Percentiles rank a stretch among this genome's conserved stretches.
Conservation (phyloP, 2,888 invertebrate genomes). For the Galerucella calmariensis region DNA sequence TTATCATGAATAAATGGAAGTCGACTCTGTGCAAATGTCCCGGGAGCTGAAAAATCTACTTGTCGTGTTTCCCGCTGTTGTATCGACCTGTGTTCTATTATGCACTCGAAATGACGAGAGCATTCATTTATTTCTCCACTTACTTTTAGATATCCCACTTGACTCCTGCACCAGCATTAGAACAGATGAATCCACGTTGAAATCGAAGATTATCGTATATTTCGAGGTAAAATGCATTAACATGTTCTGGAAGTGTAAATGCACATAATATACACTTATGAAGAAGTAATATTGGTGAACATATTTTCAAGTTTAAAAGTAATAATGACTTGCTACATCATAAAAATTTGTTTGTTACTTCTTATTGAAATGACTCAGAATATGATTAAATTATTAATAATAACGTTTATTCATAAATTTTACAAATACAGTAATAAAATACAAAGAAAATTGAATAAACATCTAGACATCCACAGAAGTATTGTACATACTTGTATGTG, state of each 20-base stretch:
- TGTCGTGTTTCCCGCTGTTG: conserved; percentile 34
- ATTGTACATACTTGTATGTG: no score
- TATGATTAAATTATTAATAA: no score
- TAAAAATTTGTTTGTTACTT: no score
- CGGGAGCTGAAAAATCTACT: conserved; percentile 19
- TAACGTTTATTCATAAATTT: no score
- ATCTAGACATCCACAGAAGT: no score
- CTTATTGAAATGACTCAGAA: no score
- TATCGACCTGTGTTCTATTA: conserved; percentile 49
- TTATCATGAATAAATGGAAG: neutral
- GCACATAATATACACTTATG: neutral
- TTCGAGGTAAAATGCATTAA: neutral
- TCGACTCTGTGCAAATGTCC: conserved; percentile 15
- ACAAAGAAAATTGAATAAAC: no score
- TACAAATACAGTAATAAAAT: no score
- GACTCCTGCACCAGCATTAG: conserved; percentile 31
- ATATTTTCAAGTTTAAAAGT: no score
- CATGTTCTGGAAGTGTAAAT: neutral
- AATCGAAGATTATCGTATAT: neutral
- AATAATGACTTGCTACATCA: no score
- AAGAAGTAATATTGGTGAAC: neutral
- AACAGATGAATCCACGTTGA: conserved; percentile 23
- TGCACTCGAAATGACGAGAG: conserved; percentile 49
- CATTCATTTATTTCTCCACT: conserved; percentile 45
- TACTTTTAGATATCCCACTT: conserved; percentile 35